Base-by-base conservation (phyloP, 1,140 invertebrate species). In the Thrips palmi region DNA sequence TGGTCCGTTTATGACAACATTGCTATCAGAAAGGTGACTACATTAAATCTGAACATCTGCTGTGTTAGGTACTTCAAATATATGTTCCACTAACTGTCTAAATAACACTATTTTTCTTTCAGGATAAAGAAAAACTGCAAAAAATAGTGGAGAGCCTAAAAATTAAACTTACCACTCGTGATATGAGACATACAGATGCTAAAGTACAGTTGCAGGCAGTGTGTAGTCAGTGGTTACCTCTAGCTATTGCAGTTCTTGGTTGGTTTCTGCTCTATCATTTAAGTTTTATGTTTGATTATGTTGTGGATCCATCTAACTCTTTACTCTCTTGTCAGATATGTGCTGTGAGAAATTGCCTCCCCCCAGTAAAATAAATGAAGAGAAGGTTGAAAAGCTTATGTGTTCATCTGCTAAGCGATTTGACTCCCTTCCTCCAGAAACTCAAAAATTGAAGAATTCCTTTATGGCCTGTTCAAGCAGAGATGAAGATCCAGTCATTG, bases 1-100 rank as follows among this genome's bases (percentile, higher is more conserved):
- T 94, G 91, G 81, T 65, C 74, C 41, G 56, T 97, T 23, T 96
- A 97, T 57, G 82, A 94, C 37, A 80, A 74, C 4, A 67, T 91
- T 40, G 63, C 69, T 22, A 50, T 77, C 31, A 59, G 77, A 44
- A 81, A 78, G 47, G 60, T 60, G 45, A 47, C 32, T 42, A n/a
- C 7, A 33, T 30, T 22, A 42, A 21, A 32, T 7, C n/a, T n/a
- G n/a, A n/a, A 2, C 17, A 35, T 39, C 20, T 40, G 23, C 2
- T 32, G 2, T 38, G 12, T 28, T 23, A 34, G 18, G 27, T 27
- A 11, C 19, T 7, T 25, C n/a, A 30, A n/a, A 29, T 41, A 39
- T 30, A 1, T 41, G 18, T 4, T 20, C 14, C 7, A 8, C 17
- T 10, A 8, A n/a, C 14, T 33, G n/a, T 38, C 25, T n/a, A 12